Conservation (phyloP, 2,888 invertebrate genomes). For the Incurvaria masculella region DNA sequence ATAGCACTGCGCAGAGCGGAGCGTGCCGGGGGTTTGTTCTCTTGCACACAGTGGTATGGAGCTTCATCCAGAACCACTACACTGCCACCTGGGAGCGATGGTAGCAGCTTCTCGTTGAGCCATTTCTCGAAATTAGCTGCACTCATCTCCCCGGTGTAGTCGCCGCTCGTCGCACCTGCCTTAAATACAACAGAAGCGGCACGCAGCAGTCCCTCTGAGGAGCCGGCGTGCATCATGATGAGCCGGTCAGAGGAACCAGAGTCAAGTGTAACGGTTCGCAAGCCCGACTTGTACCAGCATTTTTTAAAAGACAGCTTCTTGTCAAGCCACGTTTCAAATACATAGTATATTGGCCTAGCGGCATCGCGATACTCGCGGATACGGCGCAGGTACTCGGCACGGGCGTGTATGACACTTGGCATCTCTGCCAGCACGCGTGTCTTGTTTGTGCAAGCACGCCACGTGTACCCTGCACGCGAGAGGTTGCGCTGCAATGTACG, state of each 20-base stretch:
- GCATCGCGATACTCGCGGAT: slow-evolving; percentile 2
- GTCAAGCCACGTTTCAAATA: slow-evolving; percentile 5
- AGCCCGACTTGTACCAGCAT: slow-evolving; percentile 3
- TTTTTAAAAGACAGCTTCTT: slow-evolving; percentile 2
- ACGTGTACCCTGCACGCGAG: slow-evolving; percentile 2
- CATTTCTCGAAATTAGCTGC: no score
- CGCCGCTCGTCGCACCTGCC: not conserved
- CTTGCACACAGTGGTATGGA: slow-evolving; percentile 5
- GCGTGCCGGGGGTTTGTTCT: slow-evolving; percentile 4
- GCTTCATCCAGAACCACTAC: slow-evolving; percentile 5
- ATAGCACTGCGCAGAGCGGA: not conserved
- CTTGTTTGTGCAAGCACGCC: slow-evolving; percentile 5
- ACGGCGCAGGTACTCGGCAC: not conserved
- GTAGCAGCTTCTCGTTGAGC: slow-evolving; percentile 2
- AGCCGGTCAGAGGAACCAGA: not conserved
- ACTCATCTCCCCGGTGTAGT: not conserved
- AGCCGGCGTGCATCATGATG: slow-evolving; percentile 3
- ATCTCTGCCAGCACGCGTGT: slow-evolving; percentile 1
- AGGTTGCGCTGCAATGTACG: slow-evolving; percentile 2
- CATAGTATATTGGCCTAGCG: slow-evolving; percentile 2
- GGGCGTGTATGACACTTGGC: slow-evolving; percentile 1
- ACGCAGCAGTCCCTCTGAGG: slow-evolving; percentile 1
- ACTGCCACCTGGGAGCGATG: slow-evolving; percentile 4
- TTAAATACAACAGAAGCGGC: slow-evolving; percentile 2
- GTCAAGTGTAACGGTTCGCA: not conserved